Evolutionary conservation across 2,113 vertebrate species (phyloP), one percentile per base, ranked within the genome.

Genomic region (Pagrus major): DNA sequence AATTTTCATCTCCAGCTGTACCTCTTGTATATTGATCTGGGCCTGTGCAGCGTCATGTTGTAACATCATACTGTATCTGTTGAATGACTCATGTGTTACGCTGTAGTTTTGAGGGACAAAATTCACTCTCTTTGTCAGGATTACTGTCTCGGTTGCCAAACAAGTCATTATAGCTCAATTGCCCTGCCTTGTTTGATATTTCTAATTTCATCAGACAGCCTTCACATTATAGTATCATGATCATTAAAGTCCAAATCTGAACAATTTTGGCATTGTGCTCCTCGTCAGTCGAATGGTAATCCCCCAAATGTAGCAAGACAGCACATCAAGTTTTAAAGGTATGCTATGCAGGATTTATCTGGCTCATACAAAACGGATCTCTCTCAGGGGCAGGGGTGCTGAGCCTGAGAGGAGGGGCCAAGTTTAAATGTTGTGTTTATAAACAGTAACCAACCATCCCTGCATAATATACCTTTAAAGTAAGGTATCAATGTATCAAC

Each of bases 11-110:
- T 74, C 21, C 55, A 69, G 58, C 44, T 71, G 35, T 60, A 56
- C 37, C 65, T 71, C 66, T 55, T 55, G 10, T 55, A 3, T 81
- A 83, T 88, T 76, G 70, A 81, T 84, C 68, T 71, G 68, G n/a
- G 9, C 51, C 54, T 63, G 71, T 69, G 66, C 35, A 52, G 72
- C 61, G 66, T 81, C 59, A 33, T 80, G 61, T 33, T 75, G 55
- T 31, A 83, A 60, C 83, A 78, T 80, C 60, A 86, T 39, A 76
- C 65, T 61, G 23, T 58, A 37, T 47, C 72, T 55, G 31, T 49
- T 37, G 12, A 47, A 65, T 54, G 69, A 76, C 37, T 75, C 29
- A 41, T n/a, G 12, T 54, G 16, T 63, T n/a, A 47, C 2, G 0
- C 23, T 46, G 52, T 52, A 25, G 25, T 47, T 47, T 25, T 51